Base-by-base conservation (phyloP, 2,113 vertebrate genomes). In the Marcusenius ussheri region DNA sequence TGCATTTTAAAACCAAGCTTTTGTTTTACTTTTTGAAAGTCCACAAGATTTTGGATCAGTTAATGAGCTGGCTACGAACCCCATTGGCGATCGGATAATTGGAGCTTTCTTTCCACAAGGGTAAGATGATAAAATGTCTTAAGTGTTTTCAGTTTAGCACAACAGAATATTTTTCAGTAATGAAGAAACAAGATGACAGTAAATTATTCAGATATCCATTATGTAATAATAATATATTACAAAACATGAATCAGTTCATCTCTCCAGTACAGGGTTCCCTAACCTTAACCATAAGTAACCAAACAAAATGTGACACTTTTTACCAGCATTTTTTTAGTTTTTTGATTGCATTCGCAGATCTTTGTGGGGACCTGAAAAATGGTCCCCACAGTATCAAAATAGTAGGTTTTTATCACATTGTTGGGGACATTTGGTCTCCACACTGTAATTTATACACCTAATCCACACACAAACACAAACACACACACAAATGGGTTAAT, bases 11-110 rank as follows among this genome's bases (percentile, higher is more conserved):
- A 13, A 70, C n/a, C 62, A 70, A 70, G n/a, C 21, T n/a, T 42
- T 24, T 84, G 74, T 62, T 51, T 27, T 49, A 27, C 50, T 51
- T 53, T 50, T 66, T 80, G 80, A 9, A 91, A 97, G 97, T 87
- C 94, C 91, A 0, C 1, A 92, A 3, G 97, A 97, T 56, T 95
- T 97, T 2, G 94, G 89, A 83, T 91, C 91, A 0, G 93, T 97
- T 0, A 93, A 92, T 19, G 93, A 93, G 24, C 85, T 97, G 90
- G 95, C 95, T 0, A 83, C 95, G 90, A 97, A 97, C 58, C 97
- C 97, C 0, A 94, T 97, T 19, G 94, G 95, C 35, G 97, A 96
- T 74, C 91, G 95, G 70, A 97, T 97, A 90, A 94, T 97, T 80
- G 90, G 93, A 0, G 95, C 95, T 47, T 97, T 97, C 91, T 97